Conservation (phyloP, 2,888 invertebrate genomes). For the Apamea monoglypha region DNA sequence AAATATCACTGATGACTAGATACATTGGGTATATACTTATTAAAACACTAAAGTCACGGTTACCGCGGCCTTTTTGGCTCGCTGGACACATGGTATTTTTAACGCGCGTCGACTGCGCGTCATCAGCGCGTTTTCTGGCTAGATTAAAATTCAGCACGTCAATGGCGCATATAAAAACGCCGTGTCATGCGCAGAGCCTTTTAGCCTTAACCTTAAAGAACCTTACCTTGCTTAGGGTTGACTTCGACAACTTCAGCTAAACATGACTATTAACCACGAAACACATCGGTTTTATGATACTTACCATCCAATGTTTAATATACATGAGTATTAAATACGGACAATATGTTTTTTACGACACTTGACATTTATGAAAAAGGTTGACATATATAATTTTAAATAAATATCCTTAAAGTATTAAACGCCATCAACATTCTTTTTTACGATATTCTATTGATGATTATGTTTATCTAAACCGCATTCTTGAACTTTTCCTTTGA, state of each 20-base stretch:
- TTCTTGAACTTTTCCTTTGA: not conserved
- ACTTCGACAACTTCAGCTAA: not conserved
- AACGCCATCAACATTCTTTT: not conserved
- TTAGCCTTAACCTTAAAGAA: too few species aligned
- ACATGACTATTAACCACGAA: not conserved
- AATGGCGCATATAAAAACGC: not conserved
- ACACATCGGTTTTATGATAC: not conserved
- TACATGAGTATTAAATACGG: not conserved
- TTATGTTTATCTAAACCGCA: constrained; percentile 8
- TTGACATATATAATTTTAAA: not conserved
- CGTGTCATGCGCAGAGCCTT: not conserved
- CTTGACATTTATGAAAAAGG: not conserved
- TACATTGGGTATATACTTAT: not conserved
- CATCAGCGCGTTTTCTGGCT: not conserved
- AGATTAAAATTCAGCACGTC: not conserved
- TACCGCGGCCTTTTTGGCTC: not conserved
- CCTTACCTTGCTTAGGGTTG: not conserved
- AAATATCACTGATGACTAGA: not conserved
- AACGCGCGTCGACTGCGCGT: not conserved
- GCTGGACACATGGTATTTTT: not conserved
- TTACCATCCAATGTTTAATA: not conserved
- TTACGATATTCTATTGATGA: not conserved
- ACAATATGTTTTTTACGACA: not conserved
- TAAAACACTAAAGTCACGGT: not conserved
- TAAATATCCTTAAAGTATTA: not conserved